A percentile compares a stretch with the other conserved stretches of the same genome.
Conservation (phyloP, 2,888 invertebrate species). For the Megamerina dolium region DNA sequence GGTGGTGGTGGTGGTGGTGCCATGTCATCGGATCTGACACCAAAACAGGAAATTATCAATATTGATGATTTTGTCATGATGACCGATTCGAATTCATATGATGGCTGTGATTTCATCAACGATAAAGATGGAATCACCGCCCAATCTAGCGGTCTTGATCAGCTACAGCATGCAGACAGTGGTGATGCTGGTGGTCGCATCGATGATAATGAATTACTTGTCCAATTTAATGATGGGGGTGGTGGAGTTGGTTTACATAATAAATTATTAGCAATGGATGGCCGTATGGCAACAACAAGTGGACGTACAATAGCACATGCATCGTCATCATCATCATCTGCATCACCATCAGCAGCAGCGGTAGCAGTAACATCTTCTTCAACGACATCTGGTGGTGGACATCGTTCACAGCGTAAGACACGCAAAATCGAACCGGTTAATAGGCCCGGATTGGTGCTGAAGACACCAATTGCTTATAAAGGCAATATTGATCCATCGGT, state of each 20-base stretch:
- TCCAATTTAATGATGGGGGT: constrained; percentile 33
- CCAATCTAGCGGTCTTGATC: constrained; percentile 28
- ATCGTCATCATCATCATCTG: constrained; percentile 14
- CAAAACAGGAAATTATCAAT: constrained; percentile 47
- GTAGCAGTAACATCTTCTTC: constrained; percentile 7
- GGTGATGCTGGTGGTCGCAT: constrained; percentile 18
- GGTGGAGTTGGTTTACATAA: constrained; percentile 4
- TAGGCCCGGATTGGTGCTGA: constrained; percentile 66
- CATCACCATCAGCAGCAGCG: constrained; percentile 4
- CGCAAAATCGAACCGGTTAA: constrained; percentile 67
- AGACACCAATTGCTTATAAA: constrained; percentile 73
- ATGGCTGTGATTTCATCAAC: constrained; percentile 42
- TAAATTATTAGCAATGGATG: constrained; percentile 3
- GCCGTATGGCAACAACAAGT: constrained; percentile 5
- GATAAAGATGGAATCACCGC: constrained; percentile 33
- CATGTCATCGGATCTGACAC: too few relatives aligned
- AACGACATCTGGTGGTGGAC: constrained; percentile 13
- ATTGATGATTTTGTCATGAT: constrained; percentile 49
- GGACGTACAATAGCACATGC: too few relatives aligned
- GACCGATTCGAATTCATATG: constrained; percentile 48
- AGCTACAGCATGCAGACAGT: too few relatives aligned
- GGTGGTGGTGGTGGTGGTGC: constrained; percentile 27
- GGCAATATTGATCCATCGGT: constrained; percentile 76
- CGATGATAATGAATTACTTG: constrained; percentile 32
- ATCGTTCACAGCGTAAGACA: constrained; percentile 44